These are phyloP conservation scores for Misgurnus mizolepis DNA, from an alignment of 2,113 vertebrate species.

Conservation along the genomic window DNA sequence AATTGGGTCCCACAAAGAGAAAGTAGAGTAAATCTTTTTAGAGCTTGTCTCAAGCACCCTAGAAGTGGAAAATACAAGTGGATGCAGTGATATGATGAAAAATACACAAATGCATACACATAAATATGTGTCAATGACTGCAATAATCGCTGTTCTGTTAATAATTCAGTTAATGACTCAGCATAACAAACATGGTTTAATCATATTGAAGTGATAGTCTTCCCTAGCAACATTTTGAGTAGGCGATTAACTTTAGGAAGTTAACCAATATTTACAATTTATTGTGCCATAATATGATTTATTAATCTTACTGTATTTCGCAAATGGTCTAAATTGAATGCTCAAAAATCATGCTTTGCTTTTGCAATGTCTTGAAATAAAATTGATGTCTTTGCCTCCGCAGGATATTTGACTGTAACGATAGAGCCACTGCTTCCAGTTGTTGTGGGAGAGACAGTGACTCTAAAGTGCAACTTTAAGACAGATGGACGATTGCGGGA, in stretches of 20 bases:
- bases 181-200: not conserved
- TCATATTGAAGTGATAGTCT: not conserved
- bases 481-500: slow-evolving; percentile 95
- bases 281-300: no score
- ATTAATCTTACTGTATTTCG: no score
- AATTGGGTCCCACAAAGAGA: not conserved
- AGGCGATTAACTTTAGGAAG: not conserved
- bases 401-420: slow-evolving; percentile 96
- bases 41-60: not conserved
- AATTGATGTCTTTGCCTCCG: slow-evolving; percentile 33
- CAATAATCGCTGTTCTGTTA: not conserved
- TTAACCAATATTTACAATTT: not conserved
- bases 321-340: not conserved
- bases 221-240: slow-evolving; percentile 8
- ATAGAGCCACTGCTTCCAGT: slow-evolving; percentile 96
- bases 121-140: not conserved
- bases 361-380: not conserved
- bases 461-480: slow-evolving; percentile 99
- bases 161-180: not conserved
- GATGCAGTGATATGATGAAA: not conserved
- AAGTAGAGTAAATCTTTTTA: not conserved
- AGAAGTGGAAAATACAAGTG: not conserved
- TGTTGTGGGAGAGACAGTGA: slow-evolving; percentile 95
- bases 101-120: not conserved
- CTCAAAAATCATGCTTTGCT: not conserved